Conservation (phyloP, 2,113 vertebrate genomes). For the Oncorhynchus clarkii region DNA sequence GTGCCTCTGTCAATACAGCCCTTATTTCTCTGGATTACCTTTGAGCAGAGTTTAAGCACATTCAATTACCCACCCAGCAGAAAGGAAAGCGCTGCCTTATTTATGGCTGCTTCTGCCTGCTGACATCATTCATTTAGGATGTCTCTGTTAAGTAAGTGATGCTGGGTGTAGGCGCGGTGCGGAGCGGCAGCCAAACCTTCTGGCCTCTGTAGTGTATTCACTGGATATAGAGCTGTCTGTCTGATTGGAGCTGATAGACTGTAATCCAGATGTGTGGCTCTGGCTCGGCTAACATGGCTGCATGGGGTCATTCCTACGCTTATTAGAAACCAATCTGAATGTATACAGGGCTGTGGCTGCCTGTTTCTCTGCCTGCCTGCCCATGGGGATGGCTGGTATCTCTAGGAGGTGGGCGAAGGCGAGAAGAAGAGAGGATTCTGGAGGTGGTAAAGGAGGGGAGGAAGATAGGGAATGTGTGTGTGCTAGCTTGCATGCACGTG, state of each 20-base stretch:
- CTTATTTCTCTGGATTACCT: conserved; percentile 41
- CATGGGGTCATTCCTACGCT: conserved; percentile 61
- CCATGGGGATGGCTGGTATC: conserved; percentile 53
- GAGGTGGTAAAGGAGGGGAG: conserved; percentile 2
- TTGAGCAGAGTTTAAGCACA: conserved; percentile 2
- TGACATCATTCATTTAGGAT: conserved; percentile 53
- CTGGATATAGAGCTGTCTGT: conserved; percentile 34
- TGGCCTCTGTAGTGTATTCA: conserved; percentile 25
- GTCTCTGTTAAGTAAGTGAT: conserved; percentile 56
- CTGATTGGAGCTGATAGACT: conserved; percentile 54
- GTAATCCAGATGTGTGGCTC: conserved; percentile 44
- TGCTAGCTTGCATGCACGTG: background rate
- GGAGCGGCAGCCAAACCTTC: conserved; percentile 20
- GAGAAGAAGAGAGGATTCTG: background rate
- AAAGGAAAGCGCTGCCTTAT: no score
- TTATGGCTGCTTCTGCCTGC: no score
- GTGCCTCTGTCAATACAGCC: conserved; percentile 52
- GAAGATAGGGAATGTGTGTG: background rate
- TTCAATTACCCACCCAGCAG: no score
- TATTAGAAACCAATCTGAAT: conserved; percentile 69
- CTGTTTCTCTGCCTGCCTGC: conserved; percentile 27
- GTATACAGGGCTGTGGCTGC: conserved; percentile 29
- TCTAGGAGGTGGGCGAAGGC: conserved; percentile 4
- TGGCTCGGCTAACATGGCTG: conserved; percentile 51
- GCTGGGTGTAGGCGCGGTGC: conserved; percentile 10